Conservation (phyloP, 1,140 invertebrate genomes). For the Chrysoperla carnea region DNA sequence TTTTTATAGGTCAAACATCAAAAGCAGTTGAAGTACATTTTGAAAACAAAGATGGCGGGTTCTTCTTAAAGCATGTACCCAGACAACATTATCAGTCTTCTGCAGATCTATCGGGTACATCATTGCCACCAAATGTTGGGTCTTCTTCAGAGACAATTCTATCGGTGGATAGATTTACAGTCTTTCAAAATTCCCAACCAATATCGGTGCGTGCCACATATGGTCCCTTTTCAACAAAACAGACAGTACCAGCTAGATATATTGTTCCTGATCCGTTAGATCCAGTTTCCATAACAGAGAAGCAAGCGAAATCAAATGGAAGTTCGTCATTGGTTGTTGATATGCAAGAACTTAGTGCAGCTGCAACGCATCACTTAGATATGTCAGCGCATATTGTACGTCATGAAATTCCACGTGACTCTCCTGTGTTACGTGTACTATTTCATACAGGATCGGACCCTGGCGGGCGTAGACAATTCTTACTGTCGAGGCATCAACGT, state of each 20-base stretch:
- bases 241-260: constrained; percentile 80
- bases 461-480: constrained; percentile 32
- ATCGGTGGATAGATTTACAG: constrained; percentile 67
- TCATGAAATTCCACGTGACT: constrained; percentile 61
- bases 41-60: constrained; percentile 76
- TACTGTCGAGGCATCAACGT: constrained; percentile 31
- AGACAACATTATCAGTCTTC: constrained; percentile 32
- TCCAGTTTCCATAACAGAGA: background rate
- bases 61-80: constrained; percentile 65
- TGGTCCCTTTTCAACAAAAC: constrained; percentile 82
- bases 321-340: constrained; percentile 28
- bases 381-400: constrained; percentile 83
- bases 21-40: constrained; percentile 66
- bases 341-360: constrained; percentile 34
- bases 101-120: constrained; percentile 17
- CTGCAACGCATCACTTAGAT: constrained; percentile 54
- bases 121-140: constrained; percentile 12
- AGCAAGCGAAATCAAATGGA: constrained; percentile 6
- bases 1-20: constrained; percentile 18
- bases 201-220: constrained; percentile 76
- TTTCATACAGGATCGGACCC: constrained; percentile 76
- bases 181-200: constrained; percentile 70
- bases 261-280: constrained; percentile 58
- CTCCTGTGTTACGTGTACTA: constrained; percentile 69
- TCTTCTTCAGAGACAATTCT: constrained; percentile 30